These are phyloP conservation scores for Ctenopoma kingsleyae DNA, from an alignment of 2,797 vertebrate genomes.

Conservation along the genomic window DNA sequence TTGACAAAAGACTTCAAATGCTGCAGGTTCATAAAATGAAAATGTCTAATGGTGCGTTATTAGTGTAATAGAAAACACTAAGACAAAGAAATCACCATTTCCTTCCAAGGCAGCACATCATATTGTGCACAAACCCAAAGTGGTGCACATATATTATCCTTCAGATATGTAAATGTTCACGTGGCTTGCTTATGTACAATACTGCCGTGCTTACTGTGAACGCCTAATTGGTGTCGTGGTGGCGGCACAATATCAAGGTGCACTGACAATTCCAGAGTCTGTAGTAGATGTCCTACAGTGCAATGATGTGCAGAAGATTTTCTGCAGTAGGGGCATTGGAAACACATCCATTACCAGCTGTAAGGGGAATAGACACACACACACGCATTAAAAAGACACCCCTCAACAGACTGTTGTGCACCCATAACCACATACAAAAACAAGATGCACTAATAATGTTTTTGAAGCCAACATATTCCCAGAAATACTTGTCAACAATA, in stretches of 20 bases:
- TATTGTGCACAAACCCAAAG: slow-evolving; percentile 17
- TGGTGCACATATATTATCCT: slow-evolving; percentile 1
- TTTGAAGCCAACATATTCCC: slow-evolving; percentile 14
- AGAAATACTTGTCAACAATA: slow-evolving; percentile 11
- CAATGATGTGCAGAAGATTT: slow-evolving; percentile 53
- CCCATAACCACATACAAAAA: slow-evolving; percentile 55
- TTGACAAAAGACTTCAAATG: neutral
- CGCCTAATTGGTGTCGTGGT: slow-evolving; percentile 25
- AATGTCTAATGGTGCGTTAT: slow-evolving; percentile 8
- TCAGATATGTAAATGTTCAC: slow-evolving; percentile 25
- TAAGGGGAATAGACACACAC: slow-evolving; percentile 32
- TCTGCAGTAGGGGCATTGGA: slow-evolving; percentile 55
- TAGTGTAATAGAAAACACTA: slow-evolving; percentile 13
- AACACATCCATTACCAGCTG: slow-evolving; percentile 41
- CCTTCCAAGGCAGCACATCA: slow-evolving; percentile 11
- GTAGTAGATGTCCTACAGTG: slow-evolving; percentile 53
- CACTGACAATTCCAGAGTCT: slow-evolving; percentile 38
- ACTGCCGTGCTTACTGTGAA: slow-evolving; percentile 39
- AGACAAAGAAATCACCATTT: slow-evolving; percentile 8
- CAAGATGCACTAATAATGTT: slow-evolving; percentile 19
- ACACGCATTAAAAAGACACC: slow-evolving; percentile 24
- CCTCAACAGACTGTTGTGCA: slow-evolving; percentile 12
- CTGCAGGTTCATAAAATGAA: neutral
- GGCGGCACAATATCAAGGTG: slow-evolving; percentile 27
- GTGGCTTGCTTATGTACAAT: slow-evolving; percentile 46